phyloP scores from a whole-genome alignment of 2,797 vertebrate genomes.

The Crenichthys baileyi region DNA sequence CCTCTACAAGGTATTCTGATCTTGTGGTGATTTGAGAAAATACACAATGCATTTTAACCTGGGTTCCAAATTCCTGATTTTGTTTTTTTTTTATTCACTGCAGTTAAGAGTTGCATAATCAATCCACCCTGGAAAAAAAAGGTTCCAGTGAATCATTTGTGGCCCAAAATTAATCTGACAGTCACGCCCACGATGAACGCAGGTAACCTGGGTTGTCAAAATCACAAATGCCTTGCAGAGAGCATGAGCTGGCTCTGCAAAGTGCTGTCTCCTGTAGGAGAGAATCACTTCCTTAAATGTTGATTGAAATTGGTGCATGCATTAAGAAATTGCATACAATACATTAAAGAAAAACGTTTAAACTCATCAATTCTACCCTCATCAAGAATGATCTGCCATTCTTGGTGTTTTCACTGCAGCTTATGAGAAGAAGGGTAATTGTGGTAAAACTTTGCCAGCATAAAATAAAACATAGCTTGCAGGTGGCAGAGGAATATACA shows the following conservation, averaged over 20 bases:
- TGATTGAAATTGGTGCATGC: not conserved
- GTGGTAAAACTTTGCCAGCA: not conserved
- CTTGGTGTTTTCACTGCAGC: not conserved
- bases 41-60: not conserved
- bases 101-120: not conserved
- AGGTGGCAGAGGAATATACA: not conserved
- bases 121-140: not conserved
- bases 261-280: not conserved
- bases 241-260: not conserved
- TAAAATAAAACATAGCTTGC: not conserved
- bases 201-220: not conserved
- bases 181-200: not conserved
- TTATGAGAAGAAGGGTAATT: conserved; percentile 4
- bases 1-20: not conserved
- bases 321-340: not conserved
- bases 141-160: not conserved
- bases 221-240: not conserved
- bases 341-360: not conserved
- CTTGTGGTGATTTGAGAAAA: not conserved
- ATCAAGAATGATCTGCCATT: no score
- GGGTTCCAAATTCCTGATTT: not conserved
- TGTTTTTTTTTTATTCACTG: not conserved
- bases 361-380: not conserved
- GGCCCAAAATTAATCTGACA: not conserved
- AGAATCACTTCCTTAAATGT: not conserved